Percentiles rank a stretch among this genome's conserved stretches.
phyloP scores from a whole-genome alignment of 2,113 vertebrate genomes.

The Neodontobutis hainanensis region DNA sequence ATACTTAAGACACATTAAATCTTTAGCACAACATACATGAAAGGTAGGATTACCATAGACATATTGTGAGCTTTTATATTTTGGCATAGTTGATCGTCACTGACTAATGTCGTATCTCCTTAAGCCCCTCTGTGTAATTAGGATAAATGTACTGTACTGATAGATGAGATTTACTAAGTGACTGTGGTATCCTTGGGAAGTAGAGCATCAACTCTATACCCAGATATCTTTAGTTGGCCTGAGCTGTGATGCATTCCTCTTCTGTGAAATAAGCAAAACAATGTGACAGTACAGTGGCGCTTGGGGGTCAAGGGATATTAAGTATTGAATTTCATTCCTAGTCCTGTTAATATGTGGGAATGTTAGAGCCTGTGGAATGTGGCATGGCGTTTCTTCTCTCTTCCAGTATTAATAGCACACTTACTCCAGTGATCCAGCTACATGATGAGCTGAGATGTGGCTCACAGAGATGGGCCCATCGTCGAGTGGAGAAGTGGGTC shows the following conservation, averaged over 20 bases:
- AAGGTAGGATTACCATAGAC: background rate
- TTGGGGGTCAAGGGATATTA: slow-evolving; percentile 51
- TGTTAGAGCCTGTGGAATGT: slow-evolving; percentile 59
- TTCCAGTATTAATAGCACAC: slow-evolving; percentile 66
- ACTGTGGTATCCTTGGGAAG: slow-evolving; percentile 32
- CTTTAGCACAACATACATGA: slow-evolving; percentile 1
- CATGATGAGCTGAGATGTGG: slow-evolving; percentile 45
- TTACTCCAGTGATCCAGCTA: slow-evolving; percentile 45
- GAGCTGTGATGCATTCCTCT: slow-evolving; percentile 43
- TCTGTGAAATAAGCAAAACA: slow-evolving; percentile 50
- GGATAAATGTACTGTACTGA: background rate
- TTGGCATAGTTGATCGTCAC: background rate
- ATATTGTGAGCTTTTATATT: too few relatives aligned
- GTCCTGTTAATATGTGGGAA: slow-evolving; percentile 67
- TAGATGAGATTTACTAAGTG: slow-evolving; percentile 5
- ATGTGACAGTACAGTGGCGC: slow-evolving; percentile 40
- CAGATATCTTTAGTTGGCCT: slow-evolving; percentile 47
- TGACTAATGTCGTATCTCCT: slow-evolving; percentile 1
- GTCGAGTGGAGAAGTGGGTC: slow-evolving; percentile 59
- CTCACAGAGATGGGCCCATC: slow-evolving; percentile 13
- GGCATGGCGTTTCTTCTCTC: slow-evolving; percentile 56
- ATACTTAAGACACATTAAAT: slow-evolving; percentile 21
- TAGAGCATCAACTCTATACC: slow-evolving; percentile 14
- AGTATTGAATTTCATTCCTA: slow-evolving; percentile 65
- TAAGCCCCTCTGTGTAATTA: slow-evolving; percentile 15